Percentiles rank a stretch among this genome's conserved stretches.
These are phyloP conservation scores for Gambelia wislizenii DNA, from an alignment of 2,797 vertebrate genomes.

Conservation along the genomic window DNA sequence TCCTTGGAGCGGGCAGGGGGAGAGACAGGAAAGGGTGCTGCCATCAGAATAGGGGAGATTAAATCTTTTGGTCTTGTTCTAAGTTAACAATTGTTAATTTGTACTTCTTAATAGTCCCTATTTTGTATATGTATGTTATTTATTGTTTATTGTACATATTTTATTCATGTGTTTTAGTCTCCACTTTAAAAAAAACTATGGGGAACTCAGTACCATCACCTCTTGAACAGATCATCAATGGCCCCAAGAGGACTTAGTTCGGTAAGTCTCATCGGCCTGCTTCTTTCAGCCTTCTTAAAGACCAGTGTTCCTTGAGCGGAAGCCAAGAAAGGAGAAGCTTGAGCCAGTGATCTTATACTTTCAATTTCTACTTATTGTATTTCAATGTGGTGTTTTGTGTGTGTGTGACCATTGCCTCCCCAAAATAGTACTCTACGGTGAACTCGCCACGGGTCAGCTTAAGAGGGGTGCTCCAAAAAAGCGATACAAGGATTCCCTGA, in stretches of 20 bases:
- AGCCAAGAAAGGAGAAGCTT: neutral
- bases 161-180: neutral
- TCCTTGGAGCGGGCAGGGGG: too few species aligned
- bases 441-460: too few species aligned
- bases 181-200: neutral
- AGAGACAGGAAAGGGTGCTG: too few species aligned
- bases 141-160: too few species aligned
- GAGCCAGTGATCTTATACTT: too few species aligned
- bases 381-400: neutral
- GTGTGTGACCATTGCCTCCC: too few species aligned
- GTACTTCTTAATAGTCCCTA: neutral
- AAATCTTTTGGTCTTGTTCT: neutral
- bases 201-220: neutral
- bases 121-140: too few species aligned
- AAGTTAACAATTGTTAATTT: neutral
- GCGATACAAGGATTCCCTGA: too few species aligned
- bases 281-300: neutral
- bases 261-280: neutral
- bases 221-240: neutral
- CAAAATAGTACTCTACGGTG: too few species aligned
- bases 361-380: neutral
- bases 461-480: too few species aligned
- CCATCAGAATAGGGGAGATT: too few species aligned
- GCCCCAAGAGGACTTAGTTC: neutral
- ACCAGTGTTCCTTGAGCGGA: neutral